A percentile compares a stretch with the other conserved stretches of the same genome.
phyloP scores from a whole-genome alignment of 2,113 vertebrate species.

The Willisornis vidua region DNA sequence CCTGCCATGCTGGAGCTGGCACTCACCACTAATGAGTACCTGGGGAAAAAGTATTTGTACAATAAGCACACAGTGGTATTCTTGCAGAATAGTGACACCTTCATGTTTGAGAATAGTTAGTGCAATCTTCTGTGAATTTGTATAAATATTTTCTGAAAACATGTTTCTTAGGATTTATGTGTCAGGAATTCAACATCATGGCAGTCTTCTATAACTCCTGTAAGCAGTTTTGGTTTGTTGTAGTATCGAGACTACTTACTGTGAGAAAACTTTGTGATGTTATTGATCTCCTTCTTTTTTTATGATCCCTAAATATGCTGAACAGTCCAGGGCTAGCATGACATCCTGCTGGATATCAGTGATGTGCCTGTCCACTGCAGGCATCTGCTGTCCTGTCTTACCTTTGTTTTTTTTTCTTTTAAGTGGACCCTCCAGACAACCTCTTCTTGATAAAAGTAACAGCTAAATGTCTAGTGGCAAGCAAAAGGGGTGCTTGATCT shows the following conservation, averaged over 20 bases:
- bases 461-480: neutral
- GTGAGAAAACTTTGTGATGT: neutral
- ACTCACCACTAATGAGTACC: neutral
- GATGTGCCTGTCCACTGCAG: no score
- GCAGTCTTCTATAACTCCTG: neutral
- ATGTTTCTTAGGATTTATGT: neutral
- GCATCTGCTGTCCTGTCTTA: no score
- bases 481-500: neutral
- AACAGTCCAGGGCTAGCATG: neutral
- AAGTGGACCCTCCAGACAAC: neutral
- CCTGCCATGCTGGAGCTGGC: rapidly evolving
- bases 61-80: neutral
- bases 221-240: neutral
- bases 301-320: neutral
- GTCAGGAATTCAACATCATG: neutral
- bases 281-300: neutral
- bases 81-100: neutral
- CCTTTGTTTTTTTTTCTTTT: neutral
- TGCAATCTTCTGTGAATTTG: neutral
- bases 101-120: neutral
- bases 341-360: neutral
- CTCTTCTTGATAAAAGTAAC: neutral
- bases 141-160: neutral
- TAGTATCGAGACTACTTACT: neutral
- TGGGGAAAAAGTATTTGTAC: neutral